Base-by-base conservation (phyloP, 2,888 invertebrate species). In the Acronicta alni region DNA sequence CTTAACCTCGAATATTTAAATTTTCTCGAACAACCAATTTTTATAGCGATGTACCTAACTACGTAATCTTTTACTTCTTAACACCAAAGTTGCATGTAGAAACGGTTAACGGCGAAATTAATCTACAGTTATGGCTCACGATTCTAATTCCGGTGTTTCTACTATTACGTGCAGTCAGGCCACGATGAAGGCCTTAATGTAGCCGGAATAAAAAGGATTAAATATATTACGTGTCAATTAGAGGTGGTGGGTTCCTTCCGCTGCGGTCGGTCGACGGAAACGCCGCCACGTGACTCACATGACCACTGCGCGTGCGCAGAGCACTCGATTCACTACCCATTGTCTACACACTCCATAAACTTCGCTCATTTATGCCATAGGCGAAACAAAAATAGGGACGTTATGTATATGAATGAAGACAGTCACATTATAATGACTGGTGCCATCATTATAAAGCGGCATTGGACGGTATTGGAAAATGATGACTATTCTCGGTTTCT, bases 261-360 rank as follows among this genome's bases (percentile, higher is more conserved):
- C 67, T 83, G 89, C 70, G 82, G 80, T 77, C 51, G 61, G 74
- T 79, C 80, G 75, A 63, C 87, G 89, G 89, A 91, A 90, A 82
- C 65, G 68, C 79, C 54, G 73, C 85, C 87, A 87, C 87, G 90
- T 91, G 90, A 90, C 85, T 85, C 87, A 88, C 83, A 85, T 86
- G 84, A 64, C 67, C 70, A 72, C 67, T 73, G 80, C 81, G 79
- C 72, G 77, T 79, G 77, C 79, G 69, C 75, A 76, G 67, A 61
- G 26, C 57, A 71, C 71, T 75, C 82, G 78, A 79, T 77, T 81
- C 83, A 83, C 82, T 81, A 82, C 75, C 89, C 85, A 90, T 89
- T 89, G 91, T 90, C 87, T 85, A 82, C 75, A 64, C 80, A 79
- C 84, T 75, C 87, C 86, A 89, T 88, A 88, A 84, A 85, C 80